Conservation (phyloP, 2,113 vertebrate species). For the Nansenia antarctica region DNA sequence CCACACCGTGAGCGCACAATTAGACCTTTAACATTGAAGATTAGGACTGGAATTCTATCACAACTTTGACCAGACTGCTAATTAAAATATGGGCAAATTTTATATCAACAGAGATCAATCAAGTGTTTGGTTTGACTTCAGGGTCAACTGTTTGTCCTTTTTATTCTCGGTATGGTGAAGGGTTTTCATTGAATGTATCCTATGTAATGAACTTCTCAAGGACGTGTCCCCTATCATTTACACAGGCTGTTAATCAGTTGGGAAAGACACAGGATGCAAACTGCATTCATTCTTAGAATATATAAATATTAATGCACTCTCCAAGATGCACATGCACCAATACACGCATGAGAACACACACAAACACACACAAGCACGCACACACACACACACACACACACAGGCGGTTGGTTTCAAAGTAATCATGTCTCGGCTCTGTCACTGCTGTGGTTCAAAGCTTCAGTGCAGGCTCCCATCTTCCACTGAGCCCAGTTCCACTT, state of each 20-base stretch:
- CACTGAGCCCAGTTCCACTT: constrained; percentile 42
- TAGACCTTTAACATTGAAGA: constrained; percentile 68
- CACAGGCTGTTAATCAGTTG: constrained; percentile 43
- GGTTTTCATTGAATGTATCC: constrained; percentile 50
- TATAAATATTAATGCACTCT: constrained; percentile 33
- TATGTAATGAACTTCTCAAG: constrained; percentile 43
- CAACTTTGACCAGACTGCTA: constrained; percentile 49
- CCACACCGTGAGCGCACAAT: constrained; percentile 68
- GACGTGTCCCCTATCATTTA: constrained; percentile 53
- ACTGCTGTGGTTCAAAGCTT: constrained; percentile 47
- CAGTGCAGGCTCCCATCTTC: constrained; percentile 49
- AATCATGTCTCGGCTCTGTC: constrained; percentile 18
- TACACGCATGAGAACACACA: constrained; percentile 11
- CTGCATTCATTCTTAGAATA: constrained; percentile 37
- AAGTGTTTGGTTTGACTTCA: constrained; percentile 42
- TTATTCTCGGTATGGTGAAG: constrained; percentile 20
- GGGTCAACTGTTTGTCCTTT: constrained; percentile 7
- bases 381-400: not conserved
- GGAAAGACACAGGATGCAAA: constrained; percentile 39
- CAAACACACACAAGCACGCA: constrained; percentile 20
- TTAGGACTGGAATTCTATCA: constrained; percentile 54
- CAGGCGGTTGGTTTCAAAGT: constrained; percentile 37
- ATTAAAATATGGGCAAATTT: constrained; percentile 48
- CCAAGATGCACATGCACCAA: constrained; percentile 25
- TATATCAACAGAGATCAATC: constrained; percentile 38